phyloP scores from a whole-genome alignment of 2,888 invertebrate species.

The Chorisops tibialis region DNA sequence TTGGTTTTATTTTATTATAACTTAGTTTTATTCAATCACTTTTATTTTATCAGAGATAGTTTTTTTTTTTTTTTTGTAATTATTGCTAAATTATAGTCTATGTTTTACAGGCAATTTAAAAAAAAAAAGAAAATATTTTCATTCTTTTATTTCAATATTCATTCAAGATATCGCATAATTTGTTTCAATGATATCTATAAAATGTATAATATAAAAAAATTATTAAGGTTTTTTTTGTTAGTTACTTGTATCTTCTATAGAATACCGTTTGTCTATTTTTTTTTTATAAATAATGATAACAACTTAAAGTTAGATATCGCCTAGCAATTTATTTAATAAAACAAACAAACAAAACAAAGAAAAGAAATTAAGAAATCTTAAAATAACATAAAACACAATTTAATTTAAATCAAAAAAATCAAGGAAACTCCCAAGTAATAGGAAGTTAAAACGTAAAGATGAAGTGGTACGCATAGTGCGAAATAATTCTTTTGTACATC shows the following conservation, averaged over 20 bases:
- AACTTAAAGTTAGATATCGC: constrained; percentile 9
- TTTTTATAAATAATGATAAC: constrained; percentile 17
- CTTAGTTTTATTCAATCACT: no score
- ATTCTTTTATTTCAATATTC: background rate
- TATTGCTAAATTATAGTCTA: no score
- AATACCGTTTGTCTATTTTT: constrained; percentile 16
- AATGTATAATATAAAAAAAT: background rate
- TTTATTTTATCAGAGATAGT: no score
- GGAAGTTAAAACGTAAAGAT: background rate
- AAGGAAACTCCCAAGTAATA: background rate
- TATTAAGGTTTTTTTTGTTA: constrained; percentile 8
- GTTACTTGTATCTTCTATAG: constrained; percentile 17
- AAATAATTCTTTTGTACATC: background rate
- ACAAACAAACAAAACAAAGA: constrained; percentile 13
- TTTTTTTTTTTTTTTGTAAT: no score
- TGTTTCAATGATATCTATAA: constrained; percentile 29
- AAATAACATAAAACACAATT: background rate
- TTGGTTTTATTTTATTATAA: no score
- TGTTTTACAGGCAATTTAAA: no score
- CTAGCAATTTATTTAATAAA: constrained; percentile 15
- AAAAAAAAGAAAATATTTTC: no score
- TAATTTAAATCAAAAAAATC: background rate
- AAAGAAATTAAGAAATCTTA: constrained; percentile 1
- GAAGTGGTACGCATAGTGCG: background rate
- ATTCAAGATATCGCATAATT: constrained; percentile 28